Base-by-base conservation (phyloP, 2,797 vertebrate species). In the Phaenicophaeus curvirostris region DNA sequence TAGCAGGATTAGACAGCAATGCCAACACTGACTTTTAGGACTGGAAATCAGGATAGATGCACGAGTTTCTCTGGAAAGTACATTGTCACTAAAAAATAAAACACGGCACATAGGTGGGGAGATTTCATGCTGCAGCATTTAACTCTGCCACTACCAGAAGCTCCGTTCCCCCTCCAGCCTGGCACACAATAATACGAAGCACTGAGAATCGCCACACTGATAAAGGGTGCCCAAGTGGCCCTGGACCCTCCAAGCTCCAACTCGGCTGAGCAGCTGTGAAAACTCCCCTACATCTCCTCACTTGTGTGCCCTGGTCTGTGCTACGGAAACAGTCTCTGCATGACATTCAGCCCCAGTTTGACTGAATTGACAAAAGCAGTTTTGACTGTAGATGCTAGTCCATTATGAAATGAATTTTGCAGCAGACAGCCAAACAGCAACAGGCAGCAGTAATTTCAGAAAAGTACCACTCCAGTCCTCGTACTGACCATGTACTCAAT, bases 111-210 rank as follows among this genome's bases (percentile, higher is more conserved):
- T 42, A 65, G 72, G 67, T 4, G 6, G 51, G 48, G 33, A 51
- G 58, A 93, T 88, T 91, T 88, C 63, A 61, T 54, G 53, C 42
- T 58, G 89, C 76, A 93, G 66, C 76, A 90, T 51, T 80, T 75
- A 92, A 57, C 55, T 66, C 84, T 55, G 19, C 42, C 17, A 5
- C 46, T 57, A 17, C 55, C 58, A 59, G 50, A 46, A 55, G 46
- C 23, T 11, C n/a, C 25, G 28, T 2, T 91, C 54, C 46, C 35
- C 20, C 63, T 59, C 54, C 78, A 72, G 51, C 14, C 79, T 41
- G 42, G 42, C 58, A 73, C 30, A 58, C 54, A 20, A 13, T 1
- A 57, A 17, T 5, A 39, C 58, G 76, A 71, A 79, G 51, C 51
- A 59, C 37, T 1, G 0, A 62, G 37, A 51, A 63, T 30, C 31